Evolutionary conservation across 2,888 invertebrate species (phyloP).

Genomic region (Tetanocera ferruginea): DNA sequence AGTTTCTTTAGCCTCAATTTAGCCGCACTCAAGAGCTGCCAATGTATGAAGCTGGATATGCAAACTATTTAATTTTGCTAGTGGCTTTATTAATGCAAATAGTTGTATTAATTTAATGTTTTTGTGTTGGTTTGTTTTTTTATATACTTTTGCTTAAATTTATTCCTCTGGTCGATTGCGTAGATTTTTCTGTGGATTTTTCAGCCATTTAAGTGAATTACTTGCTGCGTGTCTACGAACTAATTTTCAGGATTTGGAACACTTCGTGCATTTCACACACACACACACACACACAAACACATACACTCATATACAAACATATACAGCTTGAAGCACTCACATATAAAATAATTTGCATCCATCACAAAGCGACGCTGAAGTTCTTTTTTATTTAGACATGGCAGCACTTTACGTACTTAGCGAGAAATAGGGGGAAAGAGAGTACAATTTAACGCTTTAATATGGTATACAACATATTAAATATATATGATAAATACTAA

Average conservation of each 20-base stretch:
- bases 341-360: conserved; percentile 28
- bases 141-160: not conserved
- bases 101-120: conserved; percentile 26
- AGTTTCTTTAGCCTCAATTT: too few relatives aligned
- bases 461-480: too few relatives aligned
- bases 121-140: not conserved
- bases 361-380: conserved; percentile 23
- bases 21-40: not conserved
- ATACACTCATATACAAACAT: not conserved
- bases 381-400: conserved; percentile 25
- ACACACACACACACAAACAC: not conserved
- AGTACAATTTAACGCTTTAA: too few relatives aligned
- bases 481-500: too few relatives aligned
- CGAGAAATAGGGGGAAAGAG: not conserved
- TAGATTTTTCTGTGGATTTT: conserved; percentile 33
- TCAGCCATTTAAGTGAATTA: conserved; percentile 54
- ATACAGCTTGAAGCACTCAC: not conserved
- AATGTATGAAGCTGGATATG: not conserved
- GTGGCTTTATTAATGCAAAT: conserved; percentile 36
- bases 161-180: conserved; percentile 30
- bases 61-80: conserved; percentile 34
- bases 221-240: conserved; percentile 67
- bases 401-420: not conserved
- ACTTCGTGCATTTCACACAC: not conserved
- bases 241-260: conserved; percentile 66